Evolutionary conservation across 1,140 invertebrate genomes (phyloP), one percentile per base, ranked within the genome.

Genomic region (Diabrotica virgifera): DNA sequence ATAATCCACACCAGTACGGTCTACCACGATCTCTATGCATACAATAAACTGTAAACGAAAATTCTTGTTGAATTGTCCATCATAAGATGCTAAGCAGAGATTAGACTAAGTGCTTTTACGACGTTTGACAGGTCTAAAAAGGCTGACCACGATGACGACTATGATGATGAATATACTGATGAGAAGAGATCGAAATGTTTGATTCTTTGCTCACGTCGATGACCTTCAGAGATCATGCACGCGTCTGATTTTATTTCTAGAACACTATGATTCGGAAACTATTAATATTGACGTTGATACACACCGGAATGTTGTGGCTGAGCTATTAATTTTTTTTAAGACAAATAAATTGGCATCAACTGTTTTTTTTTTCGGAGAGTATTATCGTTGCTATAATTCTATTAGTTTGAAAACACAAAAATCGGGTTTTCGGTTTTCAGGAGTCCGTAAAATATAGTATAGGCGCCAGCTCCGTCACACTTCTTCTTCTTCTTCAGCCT

Each of bases 121-220:
- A 10, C 40, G n/a, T 46, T 46, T 46, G 40, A 46, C 40, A 46
- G 40, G 4, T 46, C 40, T 46, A 46, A 46, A 46, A 46, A 46
- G n/a, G 40, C 40, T 46, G 40, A 46, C 40, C 8, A 46, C n/a
- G 40, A 46, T n/a, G 40, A 10, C 40, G 40, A 46, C n/a, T 8
- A 46, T 46, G 40, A 46, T 46, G 40, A 46, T 46, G 40, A 46
- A 46, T 46, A 46, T 46, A 46, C 40, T 10, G n/a, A 46, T 46
- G 40, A 46, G 40, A 46, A 46, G 40, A 46, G 40, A 46, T 46
- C 40, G 40, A 46, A 46, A 46, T 46, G 8, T 46, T 46, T 46
- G 40, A 46, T 46, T n/a, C 40, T 10, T 10, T 8, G 8, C n/a
- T 46, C 40, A 46, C 40, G 40, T 46, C 40, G 40, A 46, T 46